phyloP scores from a whole-genome alignment of 1,140 invertebrate species.

The Zelostemma sp. region DNA sequence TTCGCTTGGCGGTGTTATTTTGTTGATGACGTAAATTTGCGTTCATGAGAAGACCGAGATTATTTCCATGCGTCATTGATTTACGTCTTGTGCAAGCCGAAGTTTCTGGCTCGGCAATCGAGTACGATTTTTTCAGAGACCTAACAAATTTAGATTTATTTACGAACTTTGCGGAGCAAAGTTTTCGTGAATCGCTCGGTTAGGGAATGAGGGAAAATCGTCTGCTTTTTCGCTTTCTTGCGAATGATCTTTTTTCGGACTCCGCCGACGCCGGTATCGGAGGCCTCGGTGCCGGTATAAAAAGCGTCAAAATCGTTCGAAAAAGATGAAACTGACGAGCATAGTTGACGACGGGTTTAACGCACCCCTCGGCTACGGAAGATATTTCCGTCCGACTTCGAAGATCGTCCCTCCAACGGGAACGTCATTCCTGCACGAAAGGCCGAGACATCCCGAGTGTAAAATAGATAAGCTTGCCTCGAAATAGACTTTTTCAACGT shows the following conservation, averaged over 20 bases:
- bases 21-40: constrained; percentile 24
- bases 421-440: constrained; percentile 36
- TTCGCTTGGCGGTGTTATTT: constrained; percentile 11
- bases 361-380: constrained; percentile 14
- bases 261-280: constrained; percentile 13
- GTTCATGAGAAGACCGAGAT: constrained; percentile 17
- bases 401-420: constrained; percentile 25
- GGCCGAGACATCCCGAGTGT: constrained; percentile 35
- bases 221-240: not conserved
- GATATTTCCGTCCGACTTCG: constrained; percentile 37
- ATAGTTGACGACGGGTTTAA: constrained; percentile 24
- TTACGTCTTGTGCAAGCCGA: constrained; percentile 14
- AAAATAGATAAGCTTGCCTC: constrained; percentile 41
- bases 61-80: constrained; percentile 33
- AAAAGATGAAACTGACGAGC: constrained; percentile 25
- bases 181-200: too few species aligned
- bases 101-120: too few species aligned
- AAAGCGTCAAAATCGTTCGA: constrained; percentile 13
- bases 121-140: too few species aligned
- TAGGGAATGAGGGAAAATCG: too few species aligned
- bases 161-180: constrained; percentile 3
- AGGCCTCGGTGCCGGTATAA: not conserved
- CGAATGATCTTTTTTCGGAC: constrained; percentile 13
- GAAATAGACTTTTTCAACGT: constrained; percentile 43
- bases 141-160: constrained; percentile 10